Percentiles rank a stretch among this genome's conserved stretches.
phyloP scores from a whole-genome alignment of 1,140 invertebrate species.

The Copidosoma floridanum region DNA sequence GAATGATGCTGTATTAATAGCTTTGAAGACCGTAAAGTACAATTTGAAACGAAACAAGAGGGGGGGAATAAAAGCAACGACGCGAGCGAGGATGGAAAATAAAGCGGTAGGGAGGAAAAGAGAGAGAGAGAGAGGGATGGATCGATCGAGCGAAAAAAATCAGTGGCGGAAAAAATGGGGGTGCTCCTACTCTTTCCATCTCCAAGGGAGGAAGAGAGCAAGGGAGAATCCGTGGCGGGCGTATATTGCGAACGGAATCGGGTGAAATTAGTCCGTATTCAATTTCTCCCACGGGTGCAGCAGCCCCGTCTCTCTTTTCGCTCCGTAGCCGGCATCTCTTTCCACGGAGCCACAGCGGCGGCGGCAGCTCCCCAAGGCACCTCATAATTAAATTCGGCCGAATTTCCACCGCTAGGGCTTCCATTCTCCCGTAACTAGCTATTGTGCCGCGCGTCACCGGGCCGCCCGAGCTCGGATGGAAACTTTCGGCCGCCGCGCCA shows the following conservation, averaged over 20 bases:
- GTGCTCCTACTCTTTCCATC: too few species aligned
- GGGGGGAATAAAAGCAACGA: not conserved
- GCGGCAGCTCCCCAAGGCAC: conserved; percentile 48
- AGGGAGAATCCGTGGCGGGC: conserved; percentile 33
- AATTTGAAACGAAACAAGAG: not conserved
- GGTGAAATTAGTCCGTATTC: conserved; percentile 56
- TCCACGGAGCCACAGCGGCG: conserved; percentile 18
- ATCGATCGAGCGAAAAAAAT: too few species aligned
- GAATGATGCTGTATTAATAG: too few species aligned
- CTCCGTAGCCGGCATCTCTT: not conserved
- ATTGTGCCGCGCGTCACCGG: conserved; percentile 48
- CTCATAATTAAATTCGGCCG: conserved; percentile 58
- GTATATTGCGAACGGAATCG: conserved; percentile 40
- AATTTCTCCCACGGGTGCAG: conserved; percentile 50
- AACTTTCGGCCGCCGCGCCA: conserved; percentile 42
- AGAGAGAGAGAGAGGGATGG: conserved; percentile 3
- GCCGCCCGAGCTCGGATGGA: conserved; percentile 38
- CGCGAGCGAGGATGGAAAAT: not conserved
- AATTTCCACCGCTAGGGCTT: conserved; percentile 47
- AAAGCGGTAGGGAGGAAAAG: not conserved
- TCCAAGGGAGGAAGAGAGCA: too few species aligned
- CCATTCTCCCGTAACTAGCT: conserved; percentile 57
- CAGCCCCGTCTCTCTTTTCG: conserved; percentile 8
- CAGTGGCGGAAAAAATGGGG: conserved; percentile 19
- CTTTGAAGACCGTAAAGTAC: not conserved